phyloP scores from a whole-genome alignment of 2,888 invertebrate species.

The Mesorhabditis spiculigera region DNA sequence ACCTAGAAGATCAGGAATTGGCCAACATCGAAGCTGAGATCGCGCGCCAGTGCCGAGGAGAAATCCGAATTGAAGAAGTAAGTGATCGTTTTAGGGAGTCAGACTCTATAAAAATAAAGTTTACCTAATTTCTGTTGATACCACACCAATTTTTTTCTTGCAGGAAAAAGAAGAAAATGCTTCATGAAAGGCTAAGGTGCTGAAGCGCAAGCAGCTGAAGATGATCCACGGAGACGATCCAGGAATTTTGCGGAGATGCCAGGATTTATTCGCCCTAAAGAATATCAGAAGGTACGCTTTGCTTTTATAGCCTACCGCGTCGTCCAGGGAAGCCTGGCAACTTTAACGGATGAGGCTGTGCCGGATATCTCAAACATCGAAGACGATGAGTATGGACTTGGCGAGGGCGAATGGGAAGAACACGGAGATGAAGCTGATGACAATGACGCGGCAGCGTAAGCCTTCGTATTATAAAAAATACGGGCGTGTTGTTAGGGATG shows the following conservation, averaged over 20 bases:
- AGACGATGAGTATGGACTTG: conserved; percentile 33
- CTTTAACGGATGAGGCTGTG: conserved; percentile 25
- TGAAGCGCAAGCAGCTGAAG: conserved; percentile 85
- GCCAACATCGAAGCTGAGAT: conserved; percentile 57
- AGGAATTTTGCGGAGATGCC: conserved; percentile 58
- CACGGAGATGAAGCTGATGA: conserved; percentile 20
- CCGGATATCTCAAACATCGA: conserved; percentile 23
- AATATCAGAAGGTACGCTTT: conserved; percentile 33
- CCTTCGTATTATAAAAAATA: not conserved
- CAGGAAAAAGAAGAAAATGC: conserved; percentile 59
- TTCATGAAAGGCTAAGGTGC: conserved; percentile 79
- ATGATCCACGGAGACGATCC: conserved; percentile 86
- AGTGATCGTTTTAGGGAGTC: conserved; percentile 16
- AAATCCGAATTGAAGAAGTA: conserved; percentile 58
- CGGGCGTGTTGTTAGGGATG: conserved; percentile 13
- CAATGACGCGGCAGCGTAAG: not conserved
- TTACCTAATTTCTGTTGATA: not conserved
- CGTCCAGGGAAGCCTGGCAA: conserved; percentile 17
- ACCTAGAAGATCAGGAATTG: conserved; percentile 51
- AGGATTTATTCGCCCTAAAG: conserved; percentile 61
- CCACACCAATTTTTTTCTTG: conserved; percentile 8
- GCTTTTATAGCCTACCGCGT: not conserved
- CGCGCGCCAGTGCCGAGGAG: conserved; percentile 58
- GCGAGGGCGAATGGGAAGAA: conserved; percentile 44
- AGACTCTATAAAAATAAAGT: not conserved